Evolutionary conservation across 1,140 invertebrate genomes (phyloP).

Genomic region (Popillia japonica): DNA sequence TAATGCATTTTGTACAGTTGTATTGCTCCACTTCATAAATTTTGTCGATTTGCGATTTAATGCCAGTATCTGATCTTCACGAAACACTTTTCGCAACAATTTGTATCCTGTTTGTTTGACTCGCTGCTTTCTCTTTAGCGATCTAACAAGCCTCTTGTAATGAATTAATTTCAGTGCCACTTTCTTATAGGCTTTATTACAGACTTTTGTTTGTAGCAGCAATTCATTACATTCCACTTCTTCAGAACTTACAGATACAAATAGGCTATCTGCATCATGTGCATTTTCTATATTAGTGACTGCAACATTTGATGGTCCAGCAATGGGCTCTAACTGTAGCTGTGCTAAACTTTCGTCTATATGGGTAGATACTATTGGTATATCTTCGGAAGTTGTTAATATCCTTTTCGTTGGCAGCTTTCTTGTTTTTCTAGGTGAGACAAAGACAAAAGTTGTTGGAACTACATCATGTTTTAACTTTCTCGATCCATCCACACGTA

Average conservation of each 20-base stretch:
- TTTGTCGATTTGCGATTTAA: not conserved
- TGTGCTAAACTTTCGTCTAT: not conserved
- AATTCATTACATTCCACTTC: not conserved
- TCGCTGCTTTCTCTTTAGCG: too few relatives aligned
- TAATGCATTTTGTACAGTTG: constrained; percentile 18
- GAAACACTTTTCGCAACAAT: not conserved
- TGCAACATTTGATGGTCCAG: not conserved
- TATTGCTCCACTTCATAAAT: constrained; percentile 41
- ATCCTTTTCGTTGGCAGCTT: not conserved
- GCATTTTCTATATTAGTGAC: not conserved
- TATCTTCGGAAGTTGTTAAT: not conserved
- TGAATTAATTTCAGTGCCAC: not conserved
- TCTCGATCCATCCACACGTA: constrained; percentile 40
- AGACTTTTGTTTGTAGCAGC: not conserved
- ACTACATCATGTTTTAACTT: constrained; percentile 42
- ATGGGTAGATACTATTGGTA: not conserved
- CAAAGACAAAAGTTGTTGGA: constrained; percentile 43
- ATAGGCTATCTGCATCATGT: not conserved
- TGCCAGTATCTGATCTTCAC: not conserved
- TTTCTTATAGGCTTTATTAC: not conserved
- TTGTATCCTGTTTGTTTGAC: not conserved
- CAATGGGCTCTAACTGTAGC: not conserved
- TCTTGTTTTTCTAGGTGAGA: not conserved
- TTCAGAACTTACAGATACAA: not conserved
- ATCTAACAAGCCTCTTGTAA: too few relatives aligned